Conservation (phyloP, 1,140 invertebrate genomes). For the Apis mellifera region DNA sequence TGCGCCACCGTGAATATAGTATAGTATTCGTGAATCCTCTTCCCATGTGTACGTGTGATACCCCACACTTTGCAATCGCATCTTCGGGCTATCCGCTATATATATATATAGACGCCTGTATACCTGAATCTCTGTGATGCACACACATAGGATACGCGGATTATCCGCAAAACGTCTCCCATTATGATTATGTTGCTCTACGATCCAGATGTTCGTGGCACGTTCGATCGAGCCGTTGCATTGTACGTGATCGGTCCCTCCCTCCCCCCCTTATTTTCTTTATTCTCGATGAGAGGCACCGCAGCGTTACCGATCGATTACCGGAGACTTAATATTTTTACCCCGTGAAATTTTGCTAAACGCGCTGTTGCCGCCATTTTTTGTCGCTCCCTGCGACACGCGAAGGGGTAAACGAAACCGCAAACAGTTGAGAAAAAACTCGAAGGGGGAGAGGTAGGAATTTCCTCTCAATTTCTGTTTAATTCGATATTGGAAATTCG, state of each 20-base stretch:
- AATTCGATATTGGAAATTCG: no score
- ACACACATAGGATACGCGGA: slow-evolving; percentile 51
- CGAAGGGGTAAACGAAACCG: not conserved
- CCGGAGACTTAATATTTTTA: slow-evolving; percentile 31
- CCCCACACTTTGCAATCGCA: not conserved
- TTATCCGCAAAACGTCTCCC: slow-evolving; percentile 67
- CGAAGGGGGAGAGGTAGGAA: no score
- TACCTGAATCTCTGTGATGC: slow-evolving; percentile 46
- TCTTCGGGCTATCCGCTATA: slow-evolving; percentile 17
- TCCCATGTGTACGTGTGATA: not conserved
- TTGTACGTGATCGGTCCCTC: slow-evolving; percentile 62
- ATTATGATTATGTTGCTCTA: slow-evolving; percentile 67
- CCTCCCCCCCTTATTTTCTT: slow-evolving; percentile 35
- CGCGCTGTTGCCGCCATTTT: not conserved
- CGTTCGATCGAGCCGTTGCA: slow-evolving; percentile 56
- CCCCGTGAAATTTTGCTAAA: slow-evolving; percentile 27
- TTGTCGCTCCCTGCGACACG: not conserved
- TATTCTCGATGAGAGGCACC: slow-evolving; percentile 48
- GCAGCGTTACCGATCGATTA: slow-evolving; percentile 49
- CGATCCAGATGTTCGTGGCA: slow-evolving; percentile 66
- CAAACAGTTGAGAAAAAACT: not conserved
- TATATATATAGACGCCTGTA: not conserved
- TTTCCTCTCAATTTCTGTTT: no score
- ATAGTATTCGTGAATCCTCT: not conserved
- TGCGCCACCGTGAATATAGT: not conserved